These are phyloP conservation scores for Enteromius viviparus DNA, from an alignment of 2,797 vertebrate genomes.

Conservation along the genomic window DNA sequence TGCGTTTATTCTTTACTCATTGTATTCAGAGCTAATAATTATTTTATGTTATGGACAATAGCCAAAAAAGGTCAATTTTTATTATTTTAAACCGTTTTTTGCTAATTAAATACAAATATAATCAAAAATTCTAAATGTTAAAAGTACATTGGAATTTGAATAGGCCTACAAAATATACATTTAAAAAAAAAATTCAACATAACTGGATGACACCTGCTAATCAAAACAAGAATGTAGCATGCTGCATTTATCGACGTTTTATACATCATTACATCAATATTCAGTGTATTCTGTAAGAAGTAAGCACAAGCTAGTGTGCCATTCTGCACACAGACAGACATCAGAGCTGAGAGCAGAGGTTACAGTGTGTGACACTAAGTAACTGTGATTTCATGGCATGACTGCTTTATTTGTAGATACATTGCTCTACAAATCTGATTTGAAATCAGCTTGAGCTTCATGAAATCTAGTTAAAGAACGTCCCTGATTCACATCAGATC, in stretches of 20 bases:
- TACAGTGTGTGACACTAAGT: conserved; percentile 3
- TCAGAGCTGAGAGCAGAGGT: conserved; percentile 8
- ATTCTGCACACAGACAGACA: not conserved
- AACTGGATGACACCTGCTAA: not conserved
- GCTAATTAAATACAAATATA: not conserved
- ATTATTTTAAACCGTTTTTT: too few relatives aligned
- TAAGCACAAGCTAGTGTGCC: not conserved
- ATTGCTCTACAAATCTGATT: conserved; percentile 23
- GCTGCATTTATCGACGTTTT: not conserved
- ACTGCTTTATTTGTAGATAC: not conserved
- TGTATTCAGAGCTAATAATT: not conserved
- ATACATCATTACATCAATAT: not conserved
- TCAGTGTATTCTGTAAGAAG: not conserved
- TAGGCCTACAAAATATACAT: not conserved
- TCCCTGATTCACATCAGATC: conserved; percentile 3
- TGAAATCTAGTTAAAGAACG: conserved; percentile 27
- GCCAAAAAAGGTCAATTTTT: too few relatives aligned
- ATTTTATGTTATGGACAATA: too few relatives aligned
- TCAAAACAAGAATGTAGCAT: not conserved
- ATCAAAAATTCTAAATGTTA: not conserved
- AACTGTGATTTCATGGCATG: not conserved
- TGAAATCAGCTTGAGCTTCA: not conserved
- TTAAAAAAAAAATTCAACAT: too few relatives aligned
- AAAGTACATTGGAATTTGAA: not conserved
- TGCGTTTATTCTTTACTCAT: not conserved